Conservation (phyloP, 2,113 vertebrate species). For the Salvelinus sp. region DNA sequence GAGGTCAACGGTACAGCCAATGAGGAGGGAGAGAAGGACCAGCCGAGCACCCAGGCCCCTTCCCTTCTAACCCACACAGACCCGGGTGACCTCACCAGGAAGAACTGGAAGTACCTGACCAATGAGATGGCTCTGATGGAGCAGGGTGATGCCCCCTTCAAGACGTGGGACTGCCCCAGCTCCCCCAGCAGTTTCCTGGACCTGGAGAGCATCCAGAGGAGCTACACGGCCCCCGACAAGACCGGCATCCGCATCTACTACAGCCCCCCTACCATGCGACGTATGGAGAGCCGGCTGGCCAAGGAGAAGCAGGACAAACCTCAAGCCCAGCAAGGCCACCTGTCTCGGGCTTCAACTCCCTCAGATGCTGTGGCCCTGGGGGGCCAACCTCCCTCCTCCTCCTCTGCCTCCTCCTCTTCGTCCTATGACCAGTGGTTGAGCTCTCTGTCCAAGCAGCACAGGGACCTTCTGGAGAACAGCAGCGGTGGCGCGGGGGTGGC, state of each 20-base stretch:
- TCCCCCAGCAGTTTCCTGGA: constrained; percentile 69
- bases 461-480: constrained; percentile 82
- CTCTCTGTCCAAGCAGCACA: constrained; percentile 88
- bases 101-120: constrained; percentile 79
- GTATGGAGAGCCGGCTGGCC: constrained; percentile 64
- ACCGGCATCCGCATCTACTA: constrained; percentile 97
- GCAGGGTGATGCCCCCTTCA: constrained; percentile 63
- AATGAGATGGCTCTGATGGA: constrained; percentile 73
- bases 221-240: constrained; percentile 92
- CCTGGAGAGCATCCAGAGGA: constrained; percentile 86
- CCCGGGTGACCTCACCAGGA: constrained; percentile 64
- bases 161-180: constrained; percentile 84
- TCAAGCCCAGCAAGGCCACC: constrained; percentile 34
- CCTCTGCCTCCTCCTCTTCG: constrained; percentile 51
- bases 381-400: constrained; percentile 56
- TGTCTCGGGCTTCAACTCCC: constrained; percentile 6
- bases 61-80: constrained; percentile 62
- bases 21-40: constrained; percentile 15
- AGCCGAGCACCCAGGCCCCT: constrained; percentile 47
- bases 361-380: neutral
- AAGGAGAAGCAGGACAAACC: constrained; percentile 28
- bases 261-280: constrained; percentile 89
- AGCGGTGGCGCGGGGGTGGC: constrained; percentile 34
- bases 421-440: constrained; percentile 89
- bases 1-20: constrained; percentile 61